Conservation (phyloP, 2,797 vertebrate species). For the Sarcophilus harrisii region DNA sequence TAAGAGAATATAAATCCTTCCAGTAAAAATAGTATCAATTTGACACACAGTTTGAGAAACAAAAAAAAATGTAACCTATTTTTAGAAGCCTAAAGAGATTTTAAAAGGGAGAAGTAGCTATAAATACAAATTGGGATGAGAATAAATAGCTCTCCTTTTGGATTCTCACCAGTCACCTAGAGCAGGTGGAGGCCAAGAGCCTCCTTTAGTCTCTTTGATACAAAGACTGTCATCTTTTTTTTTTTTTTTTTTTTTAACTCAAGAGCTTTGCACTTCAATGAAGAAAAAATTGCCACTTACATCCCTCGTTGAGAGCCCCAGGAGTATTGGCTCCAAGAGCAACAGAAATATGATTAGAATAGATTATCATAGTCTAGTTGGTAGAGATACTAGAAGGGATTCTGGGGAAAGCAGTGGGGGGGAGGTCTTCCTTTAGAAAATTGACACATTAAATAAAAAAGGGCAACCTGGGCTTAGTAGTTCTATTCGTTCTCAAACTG, state of each 20-base stretch:
- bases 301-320: neutral
- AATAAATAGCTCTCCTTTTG: neutral
- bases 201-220: neutral
- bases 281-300: neutral
- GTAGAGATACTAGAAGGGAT: neutral
- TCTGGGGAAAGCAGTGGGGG: neutral
- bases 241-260: neutral
- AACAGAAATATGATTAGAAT: neutral
- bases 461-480: neutral
- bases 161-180: accelerated
- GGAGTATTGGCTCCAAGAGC: neutral
- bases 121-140: too few species aligned
- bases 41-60: neutral
- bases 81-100: neutral
- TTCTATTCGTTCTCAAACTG: neutral
- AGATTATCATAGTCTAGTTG: neutral
- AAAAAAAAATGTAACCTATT: too few species aligned
- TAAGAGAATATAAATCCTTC: neutral
- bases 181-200: neutral
- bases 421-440: neutral
- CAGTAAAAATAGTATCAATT: neutral
- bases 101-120: neutral
- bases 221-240: neutral
- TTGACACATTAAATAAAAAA: neutral
- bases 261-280: neutral